Percentiles rank a stretch among this genome's conserved stretches.
Conservation (phyloP, 2,888 invertebrate genomes). For the Ashinkailepas kermadecensis region DNA sequence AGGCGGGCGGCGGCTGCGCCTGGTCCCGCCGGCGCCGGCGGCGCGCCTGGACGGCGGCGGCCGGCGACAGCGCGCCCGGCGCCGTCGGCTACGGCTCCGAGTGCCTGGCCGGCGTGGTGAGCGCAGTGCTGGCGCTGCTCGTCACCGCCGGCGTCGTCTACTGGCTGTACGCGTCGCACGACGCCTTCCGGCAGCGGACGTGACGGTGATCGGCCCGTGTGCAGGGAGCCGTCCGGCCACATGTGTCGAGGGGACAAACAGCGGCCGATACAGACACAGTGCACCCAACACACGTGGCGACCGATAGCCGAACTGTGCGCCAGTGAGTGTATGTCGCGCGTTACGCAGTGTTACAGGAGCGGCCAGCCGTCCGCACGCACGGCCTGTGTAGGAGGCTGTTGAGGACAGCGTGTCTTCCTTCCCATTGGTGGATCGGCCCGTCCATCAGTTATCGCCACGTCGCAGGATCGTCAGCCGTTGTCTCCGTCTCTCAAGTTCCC, state of each 20-base stretch:
- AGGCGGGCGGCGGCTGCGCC: neutral
- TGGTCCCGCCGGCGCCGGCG: constrained; percentile 17
- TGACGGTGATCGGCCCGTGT: neutral
- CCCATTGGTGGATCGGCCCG: too few relatives aligned
- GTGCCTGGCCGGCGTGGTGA: constrained; percentile 19
- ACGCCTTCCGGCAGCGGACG: neutral
- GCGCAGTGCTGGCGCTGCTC: constrained; percentile 11
- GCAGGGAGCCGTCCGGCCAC: too few relatives aligned
- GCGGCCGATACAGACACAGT: neutral
- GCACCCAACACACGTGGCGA: neutral
- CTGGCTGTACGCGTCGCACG: constrained; percentile 22
- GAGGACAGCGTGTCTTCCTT: too few relatives aligned
- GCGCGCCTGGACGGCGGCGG: constrained; percentile 6
- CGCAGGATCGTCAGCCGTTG: too few relatives aligned
- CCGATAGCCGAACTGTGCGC: neutral
- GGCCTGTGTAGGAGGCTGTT: too few relatives aligned
- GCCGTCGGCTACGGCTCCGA: constrained; percentile 22
- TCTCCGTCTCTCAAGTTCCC: too few relatives aligned
- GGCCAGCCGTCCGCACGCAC: too few relatives aligned
- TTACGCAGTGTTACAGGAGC: too few relatives aligned
- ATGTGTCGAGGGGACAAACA: too few relatives aligned
- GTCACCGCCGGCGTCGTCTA: constrained; percentile 14
- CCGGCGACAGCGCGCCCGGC: neutral
- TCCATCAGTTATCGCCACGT: too few relatives aligned
- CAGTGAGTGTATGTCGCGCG: neutral